Conservation (phyloP, 2,113 vertebrate species). For the Mohoua ochrocephala region DNA sequence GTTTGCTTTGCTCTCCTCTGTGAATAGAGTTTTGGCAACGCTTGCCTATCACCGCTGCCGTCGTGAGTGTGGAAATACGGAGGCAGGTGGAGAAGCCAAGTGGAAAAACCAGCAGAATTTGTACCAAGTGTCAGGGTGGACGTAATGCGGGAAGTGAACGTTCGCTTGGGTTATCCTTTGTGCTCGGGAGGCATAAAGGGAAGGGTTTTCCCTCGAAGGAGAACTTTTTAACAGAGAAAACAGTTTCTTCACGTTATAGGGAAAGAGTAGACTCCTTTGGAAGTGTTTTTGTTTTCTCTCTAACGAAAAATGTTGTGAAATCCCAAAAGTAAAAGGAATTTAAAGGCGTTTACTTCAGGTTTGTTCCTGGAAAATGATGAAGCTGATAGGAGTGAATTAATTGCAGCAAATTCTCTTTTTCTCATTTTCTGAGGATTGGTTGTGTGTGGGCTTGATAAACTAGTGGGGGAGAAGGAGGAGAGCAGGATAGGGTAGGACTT, state of each 20-base stretch:
- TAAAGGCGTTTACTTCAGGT: not conserved
- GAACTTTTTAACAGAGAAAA: not conserved
- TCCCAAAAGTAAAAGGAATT: not conserved
- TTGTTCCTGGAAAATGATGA: not conserved
- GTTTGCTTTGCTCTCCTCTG: not conserved
- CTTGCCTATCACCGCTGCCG: not conserved
- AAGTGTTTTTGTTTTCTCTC: not conserved
- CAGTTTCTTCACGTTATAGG: not conserved
- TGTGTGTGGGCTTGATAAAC: not conserved
- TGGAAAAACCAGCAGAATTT: not conserved
- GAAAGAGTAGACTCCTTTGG: not conserved
- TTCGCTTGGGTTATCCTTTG: not conserved
- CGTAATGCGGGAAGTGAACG: not conserved
- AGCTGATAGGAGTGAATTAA: not conserved
- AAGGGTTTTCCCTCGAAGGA: not conserved
- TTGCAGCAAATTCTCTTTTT: not conserved
- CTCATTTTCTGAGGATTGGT: not conserved
- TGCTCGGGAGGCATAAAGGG: not conserved
- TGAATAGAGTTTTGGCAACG: not conserved
- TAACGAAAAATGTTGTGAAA: not conserved
- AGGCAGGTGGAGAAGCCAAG: not conserved
- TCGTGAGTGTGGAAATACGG: not conserved
- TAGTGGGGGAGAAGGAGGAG: not conserved
- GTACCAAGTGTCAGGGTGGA: not conserved
- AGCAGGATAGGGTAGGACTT: not conserved